Base-by-base conservation (phyloP, 2,888 invertebrate species). In the Griposia aprilina region DNA sequence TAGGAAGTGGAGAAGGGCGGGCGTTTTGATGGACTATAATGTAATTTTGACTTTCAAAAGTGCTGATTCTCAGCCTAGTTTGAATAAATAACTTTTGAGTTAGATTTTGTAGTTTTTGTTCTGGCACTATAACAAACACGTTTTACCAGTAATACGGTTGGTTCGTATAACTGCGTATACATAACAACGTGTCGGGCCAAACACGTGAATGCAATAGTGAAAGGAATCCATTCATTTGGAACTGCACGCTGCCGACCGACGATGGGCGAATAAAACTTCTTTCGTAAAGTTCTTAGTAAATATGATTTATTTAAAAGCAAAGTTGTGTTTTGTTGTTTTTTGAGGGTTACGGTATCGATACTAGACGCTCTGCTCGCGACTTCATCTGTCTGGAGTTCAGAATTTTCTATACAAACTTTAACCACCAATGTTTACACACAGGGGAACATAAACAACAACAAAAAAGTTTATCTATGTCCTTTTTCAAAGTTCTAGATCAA, bases 201-300 rank as follows among this genome's bases (percentile, higher is more conserved):
- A 74, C 81, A 80, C 81, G 85, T 76, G 82, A 82, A 72, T 73
- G 66, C 50, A 8, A 57, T 10, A 82, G 83, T 83, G 86, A 83
- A 83, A 83, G 86, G 82, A 11, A 66, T 41, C 30, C 83, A 63
- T 66, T 85, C 73, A 63, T 62, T 70, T 86, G 70, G 76, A 76
- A 82, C 65, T 67, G 70, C 72, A 70, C 17, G 59, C 62, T 36
- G 23, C n/a, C 17, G 23, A 26, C n/a, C 17, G 23, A 26, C 57
- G 26, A 13, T 69, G 60, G n/a, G 65, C 26, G 60, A 7, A 60
- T 23, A 60, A 52, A 62, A 84, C 66, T 2, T 4, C 69, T 73
- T 80, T 30, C 20, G 2, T 52, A 13, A 10, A 23, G n/a, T 20
- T 10, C 23, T 50, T 0, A 50, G 23, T 50, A 20, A 23, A 30